Conservation (phyloP, 2,797 vertebrate genomes). For the Loriculus beryllinus region DNA sequence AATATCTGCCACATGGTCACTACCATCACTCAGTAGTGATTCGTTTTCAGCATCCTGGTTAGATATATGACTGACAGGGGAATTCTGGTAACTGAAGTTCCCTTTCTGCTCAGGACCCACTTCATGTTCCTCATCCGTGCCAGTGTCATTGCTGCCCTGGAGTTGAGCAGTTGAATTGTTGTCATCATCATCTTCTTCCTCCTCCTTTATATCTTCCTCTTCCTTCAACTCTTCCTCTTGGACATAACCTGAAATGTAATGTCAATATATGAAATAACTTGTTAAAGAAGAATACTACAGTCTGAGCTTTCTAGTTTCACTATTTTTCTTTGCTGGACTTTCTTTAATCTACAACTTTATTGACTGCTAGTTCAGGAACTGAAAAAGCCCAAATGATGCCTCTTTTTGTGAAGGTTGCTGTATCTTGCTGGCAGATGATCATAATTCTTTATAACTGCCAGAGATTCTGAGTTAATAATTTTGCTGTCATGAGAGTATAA, state of each 20-base stretch:
- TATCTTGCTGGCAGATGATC: constrained; percentile 49
- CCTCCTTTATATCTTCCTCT: constrained; percentile 83
- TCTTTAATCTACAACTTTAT: neutral
- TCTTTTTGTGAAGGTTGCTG: constrained; percentile 1
- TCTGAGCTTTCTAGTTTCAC: neutral
- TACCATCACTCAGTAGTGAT: constrained; percentile 90
- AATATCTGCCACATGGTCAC: constrained; percentile 91
- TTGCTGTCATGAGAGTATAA: constrained; percentile 46
- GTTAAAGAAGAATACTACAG: neutral
- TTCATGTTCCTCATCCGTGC: constrained; percentile 89
- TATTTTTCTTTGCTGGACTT: neutral
- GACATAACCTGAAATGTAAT: constrained; percentile 86
- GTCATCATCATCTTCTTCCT: constrained; percentile 88
- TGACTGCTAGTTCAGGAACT: neutral
- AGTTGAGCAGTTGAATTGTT: constrained; percentile 84
- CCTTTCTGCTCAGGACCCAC: constrained; percentile 88
- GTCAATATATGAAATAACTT: constrained; percentile 48
- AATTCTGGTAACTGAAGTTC: constrained; percentile 94
- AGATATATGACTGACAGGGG: constrained; percentile 91
- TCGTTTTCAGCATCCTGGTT: constrained; percentile 93
- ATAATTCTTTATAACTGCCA: constrained; percentile 62
- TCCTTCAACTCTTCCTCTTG: constrained; percentile 89
- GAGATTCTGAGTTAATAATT: constrained; percentile 60
- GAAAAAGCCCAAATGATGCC: constrained; percentile 7
- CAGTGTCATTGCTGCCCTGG: constrained; percentile 86